phyloP scores from a whole-genome alignment of 2,797 vertebrate species.

The Sebastes melanostomus region DNA sequence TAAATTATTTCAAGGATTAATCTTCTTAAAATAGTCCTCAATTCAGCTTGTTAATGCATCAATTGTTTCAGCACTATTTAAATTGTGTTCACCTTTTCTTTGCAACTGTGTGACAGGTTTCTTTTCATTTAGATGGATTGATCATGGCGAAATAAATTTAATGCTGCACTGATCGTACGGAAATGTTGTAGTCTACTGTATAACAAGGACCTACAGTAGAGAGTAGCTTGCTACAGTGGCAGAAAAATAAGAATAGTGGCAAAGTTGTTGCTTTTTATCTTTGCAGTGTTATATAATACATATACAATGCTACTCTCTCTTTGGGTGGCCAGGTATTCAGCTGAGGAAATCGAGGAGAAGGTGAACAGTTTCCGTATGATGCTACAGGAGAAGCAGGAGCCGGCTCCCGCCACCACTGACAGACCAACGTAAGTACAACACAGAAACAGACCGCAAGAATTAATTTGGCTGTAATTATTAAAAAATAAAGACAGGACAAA shows the following conservation, averaged over 20 bases:
- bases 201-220: not conserved
- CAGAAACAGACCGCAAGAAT: not conserved
- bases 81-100: not conserved
- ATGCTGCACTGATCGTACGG: not conserved
- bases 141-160: not conserved
- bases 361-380: slow-evolving; percentile 93
- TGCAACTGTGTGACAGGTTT: not conserved
- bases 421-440: slow-evolving; percentile 81
- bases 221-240: not conserved
- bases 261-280: not conserved
- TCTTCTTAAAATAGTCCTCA: not conserved
- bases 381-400: slow-evolving; percentile 91
- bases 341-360: slow-evolving; percentile 92
- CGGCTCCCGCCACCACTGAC: slow-evolving; percentile 75
- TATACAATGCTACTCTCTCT: not conserved
- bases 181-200: not conserved
- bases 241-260: not conserved
- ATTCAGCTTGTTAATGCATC: not conserved
- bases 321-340: slow-evolving; percentile 83
- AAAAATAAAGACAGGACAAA: not conserved
- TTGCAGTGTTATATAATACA: not conserved
- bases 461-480: not conserved
- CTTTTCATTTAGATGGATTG: not conserved
- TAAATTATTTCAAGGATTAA: not conserved
- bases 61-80: not conserved